Percentiles rank a stretch among this genome's conserved stretches.
Conservation (phyloP, 2,888 invertebrate genomes). For the Elegia similella region DNA sequence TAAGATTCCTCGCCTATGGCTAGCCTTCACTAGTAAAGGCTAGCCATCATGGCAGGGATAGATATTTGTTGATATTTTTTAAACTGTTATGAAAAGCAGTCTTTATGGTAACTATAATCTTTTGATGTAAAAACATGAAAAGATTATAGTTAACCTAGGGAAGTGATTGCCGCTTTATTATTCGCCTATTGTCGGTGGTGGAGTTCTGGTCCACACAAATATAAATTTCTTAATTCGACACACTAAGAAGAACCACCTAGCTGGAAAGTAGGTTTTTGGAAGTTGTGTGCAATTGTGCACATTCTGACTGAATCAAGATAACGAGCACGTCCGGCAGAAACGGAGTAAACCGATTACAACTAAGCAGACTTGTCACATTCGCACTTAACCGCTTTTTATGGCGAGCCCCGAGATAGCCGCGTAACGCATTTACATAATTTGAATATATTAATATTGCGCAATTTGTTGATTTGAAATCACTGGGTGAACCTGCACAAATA, state of each 20-base stretch:
- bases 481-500: not conserved
- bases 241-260: not conserved
- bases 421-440: not conserved
- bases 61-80: too few species aligned
- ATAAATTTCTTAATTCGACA: too few species aligned
- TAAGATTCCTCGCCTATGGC: too few species aligned
- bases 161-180: too few species aligned
- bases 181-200: too few species aligned
- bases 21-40: too few species aligned
- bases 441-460: not conserved
- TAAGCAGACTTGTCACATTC: not conserved
- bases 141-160: too few species aligned
- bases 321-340: not conserved
- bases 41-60: too few species aligned
- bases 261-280: not conserved
- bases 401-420: not conserved
- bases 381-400: not conserved
- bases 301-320: not conserved
- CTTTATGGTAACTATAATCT: too few species aligned
- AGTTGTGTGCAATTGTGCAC: not conserved
- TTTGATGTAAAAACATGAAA: too few species aligned
- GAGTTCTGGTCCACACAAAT: too few species aligned
- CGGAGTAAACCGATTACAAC: not conserved
- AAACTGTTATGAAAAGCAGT: too few species aligned
- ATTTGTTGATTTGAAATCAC: not conserved